phyloP scores from a whole-genome alignment of 37 sponge, comb jelly and placozoan species.

The Spongilla lacustris region DNA sequence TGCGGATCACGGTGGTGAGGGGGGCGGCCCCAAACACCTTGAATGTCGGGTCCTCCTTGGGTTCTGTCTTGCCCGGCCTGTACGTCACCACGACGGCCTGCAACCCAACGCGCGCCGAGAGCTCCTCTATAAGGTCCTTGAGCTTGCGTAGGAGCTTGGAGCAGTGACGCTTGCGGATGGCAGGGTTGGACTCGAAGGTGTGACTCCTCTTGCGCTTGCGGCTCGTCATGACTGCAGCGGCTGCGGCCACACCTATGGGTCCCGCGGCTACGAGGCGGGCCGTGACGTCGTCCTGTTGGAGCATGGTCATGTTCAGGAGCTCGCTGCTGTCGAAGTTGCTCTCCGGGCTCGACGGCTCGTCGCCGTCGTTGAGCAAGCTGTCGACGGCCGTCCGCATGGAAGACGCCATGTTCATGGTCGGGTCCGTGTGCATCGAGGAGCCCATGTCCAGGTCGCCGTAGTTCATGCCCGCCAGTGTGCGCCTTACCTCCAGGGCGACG shows the following conservation, averaged over 20 bases:
- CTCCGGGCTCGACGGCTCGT: constrained; percentile 46
- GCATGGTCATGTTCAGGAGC: constrained; percentile 30
- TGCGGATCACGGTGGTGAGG: constrained; percentile 46
- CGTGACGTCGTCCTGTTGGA: constrained; percentile 74
- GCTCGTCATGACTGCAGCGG: constrained; percentile 84
- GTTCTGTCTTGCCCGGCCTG: constrained; percentile 64
- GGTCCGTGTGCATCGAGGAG: background rate
- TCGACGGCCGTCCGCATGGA: background rate
- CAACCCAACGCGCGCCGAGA: constrained; percentile 83
- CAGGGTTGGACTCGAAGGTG: constrained; percentile 88
- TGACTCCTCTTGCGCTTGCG: constrained; percentile 63
- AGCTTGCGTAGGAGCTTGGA: constrained; percentile 80
- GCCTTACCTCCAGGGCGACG: background rate
- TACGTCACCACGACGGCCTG: constrained; percentile 84
- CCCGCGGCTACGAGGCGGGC: constrained; percentile 72
- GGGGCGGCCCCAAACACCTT: constrained; percentile 88
- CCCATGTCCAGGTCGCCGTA: constrained; percentile 30
- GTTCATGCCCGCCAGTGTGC: background rate
- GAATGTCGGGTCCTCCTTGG: constrained; percentile 65
- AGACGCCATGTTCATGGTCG: background rate
- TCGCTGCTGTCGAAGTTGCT: constrained; percentile 65
- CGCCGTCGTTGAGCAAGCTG: constrained; percentile 41
- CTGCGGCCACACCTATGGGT: constrained; percentile 86
- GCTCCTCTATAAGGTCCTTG: constrained; percentile 81
- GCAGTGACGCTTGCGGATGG: constrained; percentile 79